Evolutionary conservation across 2,888 invertebrate species (phyloP), one percentile per base, ranked within the genome.

Genomic region (Rhamphomyia laevipes): DNA sequence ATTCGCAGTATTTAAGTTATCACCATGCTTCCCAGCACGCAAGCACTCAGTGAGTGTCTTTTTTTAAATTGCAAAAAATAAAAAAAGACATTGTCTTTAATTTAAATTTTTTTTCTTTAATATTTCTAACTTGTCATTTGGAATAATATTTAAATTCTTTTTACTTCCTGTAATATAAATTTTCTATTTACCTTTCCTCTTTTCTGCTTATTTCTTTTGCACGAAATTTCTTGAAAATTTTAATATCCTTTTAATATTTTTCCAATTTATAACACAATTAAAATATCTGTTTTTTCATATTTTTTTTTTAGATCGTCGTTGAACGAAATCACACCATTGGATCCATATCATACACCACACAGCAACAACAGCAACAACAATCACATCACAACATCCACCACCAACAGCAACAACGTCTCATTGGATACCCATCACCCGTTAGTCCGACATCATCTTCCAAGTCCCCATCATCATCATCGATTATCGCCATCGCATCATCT

Each of bases 1-100:
- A 78, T 71, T 66, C 66, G 63, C 78, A 78, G 74, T 78, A 78
- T 75, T 78, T 78, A 74, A 74, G 77, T 67, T 77, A 78, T 72
- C 77, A 77, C 74, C 78, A 77, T 67, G 72, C 71, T 69, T 71
- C 63, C 60, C 64, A 64, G 65, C 67, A 64, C 65, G 68, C 64
- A 62, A 69, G 63, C 66, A 72, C 76, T 72, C 75, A 75, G 75
- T 75, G 75, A 77, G 74, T 75, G 73, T 72, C 73, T 51, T 46
- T 31, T 46, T 46, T 46, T 27, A 27, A 27, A 27, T 27, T 27
- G 23, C 23, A 9, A 27, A 27, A 27, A 27, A 27, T 13, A 21
- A 44, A 33, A 17, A 44, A 44, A 44, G 44, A 33, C 17, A 17
- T 33, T 44, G 30, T 35, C 33, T 53, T 50, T 53, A 23, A 45